These are phyloP conservation scores for Machimus rusticus DNA, from an alignment of 2,888 invertebrate species.

Conservation along the genomic window DNA sequence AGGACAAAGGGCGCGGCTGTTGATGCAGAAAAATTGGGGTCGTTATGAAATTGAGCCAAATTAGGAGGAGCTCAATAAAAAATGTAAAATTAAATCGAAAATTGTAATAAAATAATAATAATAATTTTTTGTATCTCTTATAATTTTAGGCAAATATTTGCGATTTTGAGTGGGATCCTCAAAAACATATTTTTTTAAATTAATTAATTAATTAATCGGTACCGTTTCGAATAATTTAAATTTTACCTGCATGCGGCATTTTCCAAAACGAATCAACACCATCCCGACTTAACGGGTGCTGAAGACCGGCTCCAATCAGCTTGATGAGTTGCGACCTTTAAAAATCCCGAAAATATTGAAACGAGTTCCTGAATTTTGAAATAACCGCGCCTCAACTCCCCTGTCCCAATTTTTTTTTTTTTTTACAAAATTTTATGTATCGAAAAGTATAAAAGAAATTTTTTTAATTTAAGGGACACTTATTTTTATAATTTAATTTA, in stretches of 20 bases:
- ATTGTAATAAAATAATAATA: too few relatives aligned
- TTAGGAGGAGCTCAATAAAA: neutral
- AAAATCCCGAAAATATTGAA: neutral
- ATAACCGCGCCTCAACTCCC: neutral
- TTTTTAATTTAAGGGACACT: too few relatives aligned
- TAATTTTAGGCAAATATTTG: neutral
- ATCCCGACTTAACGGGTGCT: conserved; percentile 58
- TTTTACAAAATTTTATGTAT: neutral
- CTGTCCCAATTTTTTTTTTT: neutral
- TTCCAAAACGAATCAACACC: conserved; percentile 81
- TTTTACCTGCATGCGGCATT: conserved; percentile 85
- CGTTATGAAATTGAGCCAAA: neutral
- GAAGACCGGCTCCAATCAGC: conserved; percentile 57
- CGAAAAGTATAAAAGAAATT: too few relatives aligned
- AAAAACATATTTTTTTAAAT: neutral
- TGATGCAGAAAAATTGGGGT: neutral
- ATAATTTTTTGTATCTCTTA: too few relatives aligned
- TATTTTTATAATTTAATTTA: neutral
- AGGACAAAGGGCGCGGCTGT: neutral
- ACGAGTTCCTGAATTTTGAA: neutral
- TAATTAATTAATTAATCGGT: too few relatives aligned
- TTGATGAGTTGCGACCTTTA: conserved; percentile 49
- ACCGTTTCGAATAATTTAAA: neutral
- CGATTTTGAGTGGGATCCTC: neutral
- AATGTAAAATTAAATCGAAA: too few relatives aligned